Conservation (phyloP, 2,113 vertebrate species). For the Bostrychus sinensis region DNA sequence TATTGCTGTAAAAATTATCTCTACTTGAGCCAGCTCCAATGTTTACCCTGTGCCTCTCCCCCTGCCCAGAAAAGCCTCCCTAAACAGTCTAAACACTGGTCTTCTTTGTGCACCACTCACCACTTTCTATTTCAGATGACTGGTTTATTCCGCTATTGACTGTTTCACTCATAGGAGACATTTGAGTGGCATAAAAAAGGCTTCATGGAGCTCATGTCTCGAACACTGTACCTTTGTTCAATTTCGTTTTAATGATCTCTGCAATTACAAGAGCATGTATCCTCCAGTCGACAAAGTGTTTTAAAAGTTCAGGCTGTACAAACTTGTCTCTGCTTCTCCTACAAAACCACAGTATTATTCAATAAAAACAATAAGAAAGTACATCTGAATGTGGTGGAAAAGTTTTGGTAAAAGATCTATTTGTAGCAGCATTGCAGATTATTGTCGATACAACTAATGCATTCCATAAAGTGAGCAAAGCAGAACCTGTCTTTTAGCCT, state of each 20-base stretch:
- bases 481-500: conserved; percentile 7
- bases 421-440: no score
- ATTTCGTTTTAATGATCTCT: conserved; percentile 3
- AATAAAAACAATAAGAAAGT: neutral
- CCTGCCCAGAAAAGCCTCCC: conserved; percentile 34
- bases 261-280: neutral
- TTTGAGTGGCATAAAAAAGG: conserved; percentile 19
- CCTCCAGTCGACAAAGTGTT: neutral
- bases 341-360: neutral
- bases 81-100: conserved; percentile 45
- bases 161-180: conserved; percentile 25
- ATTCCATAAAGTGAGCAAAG: neutral
- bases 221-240: neutral
- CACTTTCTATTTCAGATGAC: conserved; percentile 52
- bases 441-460: neutral
- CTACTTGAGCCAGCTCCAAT: conserved; percentile 31
- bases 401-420: neutral
- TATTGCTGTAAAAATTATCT: conserved; percentile 5
- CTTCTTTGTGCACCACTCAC: conserved; percentile 56
- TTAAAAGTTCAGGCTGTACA: neutral
- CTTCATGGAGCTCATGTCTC: neutral
- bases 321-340: neutral
- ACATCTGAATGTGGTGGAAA: neutral
- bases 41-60: conserved; percentile 51
- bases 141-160: conserved; percentile 48